Base-by-base conservation (phyloP, 2,797 vertebrate genomes). In the Gastrophryne carolinensis region DNA sequence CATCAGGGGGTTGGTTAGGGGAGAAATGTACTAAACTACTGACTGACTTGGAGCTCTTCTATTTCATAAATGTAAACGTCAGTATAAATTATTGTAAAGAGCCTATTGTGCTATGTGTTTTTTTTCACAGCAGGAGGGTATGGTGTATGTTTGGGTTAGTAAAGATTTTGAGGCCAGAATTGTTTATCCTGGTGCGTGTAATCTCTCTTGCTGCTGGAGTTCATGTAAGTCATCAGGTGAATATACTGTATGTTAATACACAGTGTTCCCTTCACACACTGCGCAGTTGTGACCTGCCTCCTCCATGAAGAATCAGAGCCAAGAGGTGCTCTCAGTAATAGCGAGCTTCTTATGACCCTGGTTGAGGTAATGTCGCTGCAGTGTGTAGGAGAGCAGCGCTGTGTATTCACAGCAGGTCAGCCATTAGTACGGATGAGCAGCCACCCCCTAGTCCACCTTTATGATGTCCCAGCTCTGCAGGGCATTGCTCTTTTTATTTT, bases 351-450 rank as follows among this genome's bases (percentile, higher is more conserved):
- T n/a, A 49, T 44, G 47, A 6, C 1, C 10, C 27, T 32, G 41
- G 29, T 56, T 50, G 57, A 61, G 52, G 39, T 29, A 11, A 15
- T 12, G 61, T 50, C 9, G 24, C 11, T 7, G 68, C 29, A 60
- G 29, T 30, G 32, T 49, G 17, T 27, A 61, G 54, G 27, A 30
- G 8, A 26, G 37, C 32, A 26, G 37, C 32, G 26, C 56, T 50
- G 41, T 61, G 56, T 61, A 47, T 71, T 32, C 41, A 71, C 53
- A 71, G 54, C 52, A 47, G 68, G 44, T 29, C 26, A 15, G 52
- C 26, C 68, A 58, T 29, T 39, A 72, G 56, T 29, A 13, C 3
- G 19, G 26, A 19, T 11, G 21, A 41, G 39, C 26, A 34, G 39
- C 17, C 54, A 60, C 29, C 5, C 29, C 49, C 29, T 53, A 32